A percentile compares a stretch with the other conserved stretches of the same genome.
These are phyloP conservation scores for Cetonia aurata DNA, from an alignment of 2,888 invertebrate species.

Conservation along the genomic window DNA sequence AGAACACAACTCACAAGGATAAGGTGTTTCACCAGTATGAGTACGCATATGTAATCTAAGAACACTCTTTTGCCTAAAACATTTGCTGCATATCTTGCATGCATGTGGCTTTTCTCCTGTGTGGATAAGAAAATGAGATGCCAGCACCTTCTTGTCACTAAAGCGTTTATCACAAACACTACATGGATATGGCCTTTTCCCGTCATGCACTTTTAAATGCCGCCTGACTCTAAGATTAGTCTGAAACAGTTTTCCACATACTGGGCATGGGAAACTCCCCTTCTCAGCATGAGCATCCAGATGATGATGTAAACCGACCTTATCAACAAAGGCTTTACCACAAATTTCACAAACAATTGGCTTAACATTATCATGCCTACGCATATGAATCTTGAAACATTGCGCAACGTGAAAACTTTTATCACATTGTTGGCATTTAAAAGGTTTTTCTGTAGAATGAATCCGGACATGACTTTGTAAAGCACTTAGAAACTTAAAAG, in stretches of 20 bases:
- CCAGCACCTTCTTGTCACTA: background rate
- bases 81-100: slow-evolving; percentile 21
- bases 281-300: background rate
- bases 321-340: slow-evolving; percentile 11
- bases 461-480: background rate
- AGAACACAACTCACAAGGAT: slow-evolving; percentile 1
- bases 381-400: background rate
- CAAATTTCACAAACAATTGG: slow-evolving; percentile 13
- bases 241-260: slow-evolving; percentile 12
- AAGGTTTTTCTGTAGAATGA: background rate
- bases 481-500: background rate
- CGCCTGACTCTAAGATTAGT: background rate
- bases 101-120: slow-evolving; percentile 19
- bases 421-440: slow-evolving; percentile 2
- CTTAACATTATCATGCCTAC: slow-evolving; percentile 1
- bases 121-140: slow-evolving; percentile 15
- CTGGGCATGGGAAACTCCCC: background rate
- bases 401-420: background rate
- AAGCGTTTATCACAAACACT: slow-evolving; percentile 12
- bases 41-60: slow-evolving; percentile 17
- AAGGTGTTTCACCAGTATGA: slow-evolving; percentile 23
- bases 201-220: background rate
- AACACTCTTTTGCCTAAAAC: background rate
- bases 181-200: background rate
- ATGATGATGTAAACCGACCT: background rate